Evolutionary conservation across 2,113 vertebrate species (phyloP).

Genomic region (Barnardius zonarius): DNA sequence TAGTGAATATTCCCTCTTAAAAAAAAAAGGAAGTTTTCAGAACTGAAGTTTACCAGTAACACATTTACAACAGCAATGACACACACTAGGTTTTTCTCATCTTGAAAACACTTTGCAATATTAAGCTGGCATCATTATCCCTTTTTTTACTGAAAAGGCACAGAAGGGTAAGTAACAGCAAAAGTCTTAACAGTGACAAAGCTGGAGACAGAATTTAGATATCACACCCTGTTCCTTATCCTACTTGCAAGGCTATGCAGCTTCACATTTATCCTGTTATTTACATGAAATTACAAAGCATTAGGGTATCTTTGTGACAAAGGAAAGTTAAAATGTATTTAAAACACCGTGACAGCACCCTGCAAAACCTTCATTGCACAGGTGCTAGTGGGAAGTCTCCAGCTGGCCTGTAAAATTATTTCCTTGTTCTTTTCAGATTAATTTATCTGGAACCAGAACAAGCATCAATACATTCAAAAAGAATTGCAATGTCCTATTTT

Average conservation of each 20-base stretch:
- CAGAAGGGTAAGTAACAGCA: background rate
- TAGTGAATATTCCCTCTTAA: background rate
- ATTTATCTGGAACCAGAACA: background rate
- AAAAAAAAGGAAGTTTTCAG: background rate
- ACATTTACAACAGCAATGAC: background rate
- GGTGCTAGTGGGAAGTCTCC: background rate
- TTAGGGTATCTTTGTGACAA: background rate
- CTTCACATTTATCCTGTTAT: background rate
- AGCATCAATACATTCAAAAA: background rate
- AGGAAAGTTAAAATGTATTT: background rate
- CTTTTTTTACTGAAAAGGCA: background rate
- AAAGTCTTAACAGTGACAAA: background rate
- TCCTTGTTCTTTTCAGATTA: background rate
- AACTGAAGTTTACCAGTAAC: background rate
- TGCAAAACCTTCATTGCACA: background rate
- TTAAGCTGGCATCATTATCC: background rate
- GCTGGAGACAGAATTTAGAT: background rate
- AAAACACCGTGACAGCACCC: background rate
- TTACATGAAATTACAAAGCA: slow-evolving; percentile 34
- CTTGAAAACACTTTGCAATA: background rate
- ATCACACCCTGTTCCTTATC: background rate
- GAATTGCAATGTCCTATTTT: background rate
- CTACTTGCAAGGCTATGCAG: background rate
- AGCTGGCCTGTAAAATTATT: background rate
- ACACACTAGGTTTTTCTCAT: background rate